Conservation (phyloP, 2,888 invertebrate species). For the Xestia ashworthii region DNA sequence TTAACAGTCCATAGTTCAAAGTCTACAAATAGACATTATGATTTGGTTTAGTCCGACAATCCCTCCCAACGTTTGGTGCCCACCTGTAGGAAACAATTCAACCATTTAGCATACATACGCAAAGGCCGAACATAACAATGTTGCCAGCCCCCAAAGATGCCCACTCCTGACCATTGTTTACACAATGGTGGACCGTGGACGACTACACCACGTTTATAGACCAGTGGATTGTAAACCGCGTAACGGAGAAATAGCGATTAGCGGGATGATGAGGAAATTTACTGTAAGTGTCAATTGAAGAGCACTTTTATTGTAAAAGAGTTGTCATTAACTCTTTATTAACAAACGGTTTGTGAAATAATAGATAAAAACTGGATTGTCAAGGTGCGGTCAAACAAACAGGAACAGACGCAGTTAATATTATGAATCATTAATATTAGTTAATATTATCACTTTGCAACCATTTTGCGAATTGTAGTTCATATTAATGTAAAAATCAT, state of each 20-base stretch:
- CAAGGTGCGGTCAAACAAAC: background rate
- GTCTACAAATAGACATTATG: background rate
- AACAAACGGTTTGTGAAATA: background rate
- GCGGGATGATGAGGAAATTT: constrained; percentile 47
- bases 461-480: too few species aligned
- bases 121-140: constrained; percentile 72
- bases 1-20: background rate
- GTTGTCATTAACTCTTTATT: background rate
- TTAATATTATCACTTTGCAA: too few species aligned
- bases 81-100: constrained; percentile 81
- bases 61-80: constrained; percentile 70
- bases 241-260: constrained; percentile 56
- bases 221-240: constrained; percentile 47
- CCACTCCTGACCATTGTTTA: constrained; percentile 60
- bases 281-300: constrained; percentile 36
- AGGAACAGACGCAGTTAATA: too few species aligned
- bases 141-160: constrained; percentile 64
- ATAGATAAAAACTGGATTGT: too few species aligned
- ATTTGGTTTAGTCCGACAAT: constrained; percentile 27
- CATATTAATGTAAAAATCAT: too few species aligned
- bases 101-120: constrained; percentile 87
- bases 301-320: constrained; percentile 9
- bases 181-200: constrained; percentile 50
- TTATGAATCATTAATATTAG: too few species aligned
- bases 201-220: constrained; percentile 51